Evolutionary conservation across 1,140 invertebrate genomes (phyloP), one percentile per base, ranked within the genome.

Genomic region (Eciton burchellii): DNA sequence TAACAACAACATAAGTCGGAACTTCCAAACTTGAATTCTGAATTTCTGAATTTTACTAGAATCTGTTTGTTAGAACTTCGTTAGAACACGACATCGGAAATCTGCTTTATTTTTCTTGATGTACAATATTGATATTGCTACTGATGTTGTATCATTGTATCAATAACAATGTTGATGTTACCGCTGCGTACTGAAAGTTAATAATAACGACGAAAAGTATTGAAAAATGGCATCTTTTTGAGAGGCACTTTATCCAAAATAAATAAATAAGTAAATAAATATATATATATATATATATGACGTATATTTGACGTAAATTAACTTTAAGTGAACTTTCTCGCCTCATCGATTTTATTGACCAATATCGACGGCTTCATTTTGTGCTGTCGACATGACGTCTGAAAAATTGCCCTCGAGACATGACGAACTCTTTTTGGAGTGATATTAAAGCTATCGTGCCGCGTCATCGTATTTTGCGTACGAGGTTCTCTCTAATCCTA

Each of bases 21-120:
- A 35, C 35, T 35, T 57, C 41, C 54, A 14, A 8, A 9, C 14
- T 89, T 89, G 84, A 83, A 88, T 88, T 79, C 71, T 82, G 35
- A 35, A 35, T 35, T 3, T 35, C 35, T 35, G 35, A 35, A 35
- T 35, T 35, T 35, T 35, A 35, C 6, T 35, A 35, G 35, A 35
- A 35, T 35, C n/a, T n/a, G n/a, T n/a, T n/a, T n/a, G n/a, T n/a
- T n/a, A n/a, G n/a, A n/a, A n/a, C n/a, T n/a, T n/a, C n/a, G n/a
- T n/a, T n/a, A n/a, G n/a, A n/a, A n/a, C n/a, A n/a, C n/a, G n/a
- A n/a, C n/a, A n/a, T n/a, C n/a, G n/a, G n/a, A n/a, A n/a, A n/a
- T n/a, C n/a, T n/a, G n/a, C n/a, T n/a, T n/a, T n/a, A n/a, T n/a
- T n/a, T n/a, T n/a, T n/a, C n/a, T n/a, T n/a, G n/a, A n/a, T n/a